Base-by-base conservation (phyloP, 2,797 vertebrate genomes). In the Sorex maritimensis region DNA sequence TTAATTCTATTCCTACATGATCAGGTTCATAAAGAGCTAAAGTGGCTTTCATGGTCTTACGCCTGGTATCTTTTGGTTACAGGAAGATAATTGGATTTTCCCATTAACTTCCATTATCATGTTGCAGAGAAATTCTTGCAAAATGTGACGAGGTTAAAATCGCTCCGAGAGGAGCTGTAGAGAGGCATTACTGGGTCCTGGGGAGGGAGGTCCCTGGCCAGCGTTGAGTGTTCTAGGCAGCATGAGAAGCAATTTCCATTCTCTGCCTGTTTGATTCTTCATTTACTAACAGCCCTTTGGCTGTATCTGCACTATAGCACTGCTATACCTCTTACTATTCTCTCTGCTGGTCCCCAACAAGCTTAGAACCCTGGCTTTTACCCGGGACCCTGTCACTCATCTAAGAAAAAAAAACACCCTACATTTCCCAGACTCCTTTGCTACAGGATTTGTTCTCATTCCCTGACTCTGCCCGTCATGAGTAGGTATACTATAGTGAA, bases 141-240 rank as follows among this genome's bases (percentile, higher is more conserved):
- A 58, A 88, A 61, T 61, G 19, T 74, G n/a, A 81, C 81, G 78
- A 89, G 74, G 24, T 28, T 26, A 86, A 24, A 90, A 93, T 74
- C 17, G 1, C 13, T 65, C 24, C 41, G 21, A 23, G 44, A 30
- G 58, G 30, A 88, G 11, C 55, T 44, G 11, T 26, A 26, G 13
- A 67, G 21, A 86, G 55, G 23, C 13, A 52, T 30, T 24, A 6
- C 6, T 52, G 49, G 77, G 14, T 82, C 34, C 38, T 49, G 34
- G 34, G 26, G 41, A 38, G 7, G 30, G 83, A 3, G 23, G 13
- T 55, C 23, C 19, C 11, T 52, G 85, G 24, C 2, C 12, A 46
- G 17, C 3, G 1, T 3, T 41, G 26, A 15, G 4, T 26, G 81
- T 44, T 38, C 5, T 5, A 0, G 5, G 58, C 58, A 63, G 41